Evolutionary conservation across 2,888 invertebrate species (phyloP).

Genomic region (Callyntrura sp.): DNA sequence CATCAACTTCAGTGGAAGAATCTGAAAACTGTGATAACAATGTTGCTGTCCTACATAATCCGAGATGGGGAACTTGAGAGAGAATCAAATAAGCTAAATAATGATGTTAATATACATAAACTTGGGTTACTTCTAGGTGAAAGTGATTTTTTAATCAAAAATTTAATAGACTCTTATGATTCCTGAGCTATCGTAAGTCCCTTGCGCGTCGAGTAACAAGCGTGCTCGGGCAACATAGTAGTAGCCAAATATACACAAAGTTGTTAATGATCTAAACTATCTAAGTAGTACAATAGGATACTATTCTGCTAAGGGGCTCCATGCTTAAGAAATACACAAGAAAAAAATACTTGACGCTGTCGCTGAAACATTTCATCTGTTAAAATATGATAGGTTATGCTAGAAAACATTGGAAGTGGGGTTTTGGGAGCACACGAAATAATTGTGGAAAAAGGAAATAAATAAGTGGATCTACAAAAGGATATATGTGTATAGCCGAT

Average conservation of each 20-base stretch:
- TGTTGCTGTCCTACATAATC: too few species aligned
- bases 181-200: too few species aligned
- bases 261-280: too few species aligned
- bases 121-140: too few species aligned
- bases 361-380: slow-evolving; percentile 29
- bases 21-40: too few species aligned
- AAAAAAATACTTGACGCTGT: neutral
- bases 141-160: too few species aligned
- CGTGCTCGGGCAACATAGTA: neutral
- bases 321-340: slow-evolving; percentile 23
- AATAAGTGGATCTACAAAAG: neutral
- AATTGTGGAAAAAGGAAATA: neutral
- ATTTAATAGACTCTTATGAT: too few species aligned
- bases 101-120: too few species aligned
- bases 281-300: neutral
- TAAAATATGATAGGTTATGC: slow-evolving; percentile 11
- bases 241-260: neutral
- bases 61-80: too few species aligned
- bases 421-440: neutral
- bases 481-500: neutral
- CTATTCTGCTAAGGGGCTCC: neutral
- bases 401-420: neutral
- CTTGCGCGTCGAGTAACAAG: neutral
- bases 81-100: too few species aligned
- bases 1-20: too few species aligned